Conservation (phyloP, 37 sponge, comb jelly and placozoan species). For the Halichondria panicea region DNA sequence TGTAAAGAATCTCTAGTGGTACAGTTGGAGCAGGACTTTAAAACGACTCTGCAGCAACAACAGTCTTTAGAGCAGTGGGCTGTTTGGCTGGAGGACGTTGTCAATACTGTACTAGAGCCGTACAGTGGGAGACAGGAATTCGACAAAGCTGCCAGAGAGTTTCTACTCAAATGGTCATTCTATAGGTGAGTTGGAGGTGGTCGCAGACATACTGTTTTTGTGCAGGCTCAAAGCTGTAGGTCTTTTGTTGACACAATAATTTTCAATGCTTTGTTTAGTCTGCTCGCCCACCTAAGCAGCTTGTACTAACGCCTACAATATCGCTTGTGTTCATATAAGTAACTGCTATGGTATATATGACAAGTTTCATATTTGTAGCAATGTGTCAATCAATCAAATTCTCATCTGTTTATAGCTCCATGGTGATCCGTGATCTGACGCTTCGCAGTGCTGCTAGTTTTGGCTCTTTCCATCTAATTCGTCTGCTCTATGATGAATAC, state of each 20-base stretch:
- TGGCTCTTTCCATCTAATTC: constrained; percentile 98
- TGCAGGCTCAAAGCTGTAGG: too few relatives aligned
- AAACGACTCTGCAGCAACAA: constrained; percentile 90
- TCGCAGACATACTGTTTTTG: too few relatives aligned
- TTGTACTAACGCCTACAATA: background rate
- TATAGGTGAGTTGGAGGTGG: constrained; percentile 94
- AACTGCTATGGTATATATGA: background rate
- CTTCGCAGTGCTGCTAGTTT: constrained; percentile 98
- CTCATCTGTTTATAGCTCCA: constrained; percentile 66
- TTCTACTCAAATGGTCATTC: constrained; percentile 99
- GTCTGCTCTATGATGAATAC: constrained; percentile 98
- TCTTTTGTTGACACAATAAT: too few relatives aligned
- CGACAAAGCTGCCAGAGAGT: constrained; percentile 87
- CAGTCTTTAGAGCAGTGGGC: constrained; percentile 95
- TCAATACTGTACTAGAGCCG: constrained; percentile 73
- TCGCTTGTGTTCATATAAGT: background rate
- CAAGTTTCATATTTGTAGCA: background rate
- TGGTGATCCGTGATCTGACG: constrained; percentile 98
- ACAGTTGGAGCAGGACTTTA: constrained; percentile 91
- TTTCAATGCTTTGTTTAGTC: too few relatives aligned
- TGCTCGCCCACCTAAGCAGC: too few relatives aligned
- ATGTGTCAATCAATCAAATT: background rate
- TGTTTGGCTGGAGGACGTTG: constrained; percentile 89
- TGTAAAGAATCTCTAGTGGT: constrained; percentile 89
- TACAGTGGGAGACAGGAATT: constrained; percentile 60